These are phyloP conservation scores for Ageneiosus marmoratus DNA, from an alignment of 2,113 vertebrate genomes.

Conservation along the genomic window DNA sequence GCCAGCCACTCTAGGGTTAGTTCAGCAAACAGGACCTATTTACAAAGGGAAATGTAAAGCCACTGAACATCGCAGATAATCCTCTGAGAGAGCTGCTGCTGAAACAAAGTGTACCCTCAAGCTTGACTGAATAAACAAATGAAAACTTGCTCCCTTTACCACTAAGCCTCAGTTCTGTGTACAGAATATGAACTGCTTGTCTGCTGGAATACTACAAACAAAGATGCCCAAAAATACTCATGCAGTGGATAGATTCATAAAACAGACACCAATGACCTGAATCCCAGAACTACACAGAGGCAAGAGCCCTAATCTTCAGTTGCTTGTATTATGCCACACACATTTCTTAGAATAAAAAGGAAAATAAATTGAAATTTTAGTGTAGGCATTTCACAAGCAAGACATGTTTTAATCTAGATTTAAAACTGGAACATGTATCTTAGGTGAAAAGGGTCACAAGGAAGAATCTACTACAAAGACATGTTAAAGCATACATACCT, in stretches of 20 bases:
- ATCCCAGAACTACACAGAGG: neutral
- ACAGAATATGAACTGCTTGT: neutral
- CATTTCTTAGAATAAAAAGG: neutral
- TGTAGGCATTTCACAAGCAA: neutral
- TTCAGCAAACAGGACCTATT: neutral
- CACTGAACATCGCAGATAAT: slow-evolving; percentile 11
- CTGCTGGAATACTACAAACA: neutral
- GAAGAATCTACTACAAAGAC: neutral
- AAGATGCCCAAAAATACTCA: neutral
- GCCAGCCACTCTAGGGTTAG: neutral
- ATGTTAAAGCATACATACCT: slow-evolving; percentile 71
- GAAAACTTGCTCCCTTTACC: neutral
- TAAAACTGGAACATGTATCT: neutral
- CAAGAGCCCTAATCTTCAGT: neutral
- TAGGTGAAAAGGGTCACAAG: neutral
- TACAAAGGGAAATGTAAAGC: slow-evolving; percentile 5
- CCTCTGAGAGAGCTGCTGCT: neutral
- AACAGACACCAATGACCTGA: neutral
- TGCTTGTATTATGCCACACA: neutral
- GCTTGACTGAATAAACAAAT: slow-evolving; percentile 18
- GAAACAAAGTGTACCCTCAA: slow-evolving; percentile 8
- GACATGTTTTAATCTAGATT: neutral
- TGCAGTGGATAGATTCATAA: neutral
- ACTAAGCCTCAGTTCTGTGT: neutral
- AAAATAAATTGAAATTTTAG: neutral